A percentile compares a stretch with the other conserved stretches of the same genome.
phyloP scores from a whole-genome alignment of 1,140 invertebrate genomes.

The Lepidurus arcticus region DNA sequence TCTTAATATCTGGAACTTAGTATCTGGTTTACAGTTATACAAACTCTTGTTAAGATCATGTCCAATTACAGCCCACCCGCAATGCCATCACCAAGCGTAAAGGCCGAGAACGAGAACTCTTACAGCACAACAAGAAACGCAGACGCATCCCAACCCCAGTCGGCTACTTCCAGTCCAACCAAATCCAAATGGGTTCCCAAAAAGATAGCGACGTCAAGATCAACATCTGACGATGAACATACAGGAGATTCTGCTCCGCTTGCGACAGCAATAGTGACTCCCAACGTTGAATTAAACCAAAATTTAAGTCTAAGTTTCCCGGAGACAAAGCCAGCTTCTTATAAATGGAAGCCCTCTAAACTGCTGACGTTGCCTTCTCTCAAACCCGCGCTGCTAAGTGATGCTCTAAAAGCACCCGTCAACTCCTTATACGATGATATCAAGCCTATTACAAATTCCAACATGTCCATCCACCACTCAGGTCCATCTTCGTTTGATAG shows the following conservation, averaged over 20 bases:
- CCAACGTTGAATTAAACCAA: not conserved
- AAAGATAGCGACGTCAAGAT: slow-evolving; percentile 1
- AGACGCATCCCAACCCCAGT: no score
- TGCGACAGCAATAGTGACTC: not conserved
- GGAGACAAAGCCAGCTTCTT: not conserved
- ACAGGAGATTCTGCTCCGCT: not conserved
- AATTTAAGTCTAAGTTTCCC: not conserved
- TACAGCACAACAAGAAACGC: no score
- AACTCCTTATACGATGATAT: not conserved
- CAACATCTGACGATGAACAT: not conserved
- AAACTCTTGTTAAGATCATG: no score
- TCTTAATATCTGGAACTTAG: no score
- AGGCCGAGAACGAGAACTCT: no score
- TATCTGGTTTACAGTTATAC: no score
- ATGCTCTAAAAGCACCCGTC: not conserved
- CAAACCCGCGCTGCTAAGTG: not conserved
- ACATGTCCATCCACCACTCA: not conserved
- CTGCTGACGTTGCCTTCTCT: not conserved
- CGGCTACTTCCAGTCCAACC: not conserved
- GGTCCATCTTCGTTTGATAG: not conserved
- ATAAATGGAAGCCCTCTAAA: not conserved
- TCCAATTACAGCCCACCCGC: no score
- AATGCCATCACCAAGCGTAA: no score
- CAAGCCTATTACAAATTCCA: not conserved
- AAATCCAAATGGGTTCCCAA: not conserved